Evolutionary conservation across 92 coral and sea anemone species (phyloP).

Genomic region (Palythoa grandiflora): DNA sequence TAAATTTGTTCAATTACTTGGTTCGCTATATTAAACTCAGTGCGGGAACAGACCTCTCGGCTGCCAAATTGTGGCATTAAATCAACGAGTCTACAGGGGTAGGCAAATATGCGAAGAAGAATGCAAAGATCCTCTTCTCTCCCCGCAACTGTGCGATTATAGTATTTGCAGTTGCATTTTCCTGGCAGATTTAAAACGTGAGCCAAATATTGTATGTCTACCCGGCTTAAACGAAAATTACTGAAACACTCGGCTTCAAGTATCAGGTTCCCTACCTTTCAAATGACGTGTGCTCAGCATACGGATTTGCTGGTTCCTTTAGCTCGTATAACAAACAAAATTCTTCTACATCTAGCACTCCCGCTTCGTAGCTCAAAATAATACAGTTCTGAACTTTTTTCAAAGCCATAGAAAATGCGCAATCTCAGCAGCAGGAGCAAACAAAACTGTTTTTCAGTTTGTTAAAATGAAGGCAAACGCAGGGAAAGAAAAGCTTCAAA

Average conservation of each 20-base stretch:
- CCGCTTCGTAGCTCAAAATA: conserved; percentile 27
- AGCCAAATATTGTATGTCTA: conserved; percentile 24
- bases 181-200: conserved; percentile 20
- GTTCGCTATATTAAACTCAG: conserved; percentile 23
- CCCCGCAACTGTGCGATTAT: conserved; percentile 34
- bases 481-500: conserved; percentile 23
- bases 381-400: conserved; percentile 19
- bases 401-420: background rate
- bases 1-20: conserved; percentile 26
- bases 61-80: conserved; percentile 28
- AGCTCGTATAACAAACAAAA: conserved; percentile 33
- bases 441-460: conserved; percentile 13
- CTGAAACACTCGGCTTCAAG: conserved; percentile 20
- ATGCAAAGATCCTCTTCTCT: conserved; percentile 24
- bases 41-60: conserved; percentile 17
- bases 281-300: conserved; percentile 17
- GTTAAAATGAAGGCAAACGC: conserved; percentile 11
- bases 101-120: conserved; percentile 20
- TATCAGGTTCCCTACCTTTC: background rate
- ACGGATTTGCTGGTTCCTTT: conserved; percentile 28
- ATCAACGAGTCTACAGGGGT: background rate
- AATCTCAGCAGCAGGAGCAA: background rate
- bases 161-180: conserved; percentile 23
- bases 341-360: conserved; percentile 25
- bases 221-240: conserved; percentile 26